Evolutionary conservation across 1,140 invertebrate species (phyloP).

Genomic region (Nebria ingens): DNA sequence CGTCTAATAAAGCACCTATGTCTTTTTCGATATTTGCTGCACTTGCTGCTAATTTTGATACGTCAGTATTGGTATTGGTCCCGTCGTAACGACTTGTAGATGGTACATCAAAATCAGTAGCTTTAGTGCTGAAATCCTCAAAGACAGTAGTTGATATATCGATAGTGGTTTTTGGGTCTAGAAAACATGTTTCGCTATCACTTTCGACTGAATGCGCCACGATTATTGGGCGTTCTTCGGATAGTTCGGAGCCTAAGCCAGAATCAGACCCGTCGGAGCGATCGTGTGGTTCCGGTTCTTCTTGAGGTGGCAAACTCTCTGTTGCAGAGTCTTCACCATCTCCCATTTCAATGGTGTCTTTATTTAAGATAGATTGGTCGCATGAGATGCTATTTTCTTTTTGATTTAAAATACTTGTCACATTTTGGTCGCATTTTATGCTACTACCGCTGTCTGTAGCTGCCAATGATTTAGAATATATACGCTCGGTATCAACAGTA

Average conservation of each 20-base stretch:
- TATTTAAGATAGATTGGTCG: background rate
- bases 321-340: conserved; percentile 33
- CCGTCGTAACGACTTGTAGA: conserved; percentile 13
- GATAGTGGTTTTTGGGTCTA: conserved; percentile 36
- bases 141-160: conserved; percentile 13
- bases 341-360: background rate
- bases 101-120: conserved; percentile 12
- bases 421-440: conserved; percentile 15
- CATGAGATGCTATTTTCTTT: no score
- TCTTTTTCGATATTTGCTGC: conserved; percentile 16
- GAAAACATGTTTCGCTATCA: conserved; percentile 42
- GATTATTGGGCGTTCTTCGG: conserved; percentile 34
- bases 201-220: conserved; percentile 36
- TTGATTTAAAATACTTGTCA: background rate
- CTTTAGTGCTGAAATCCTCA: conserved; percentile 22
- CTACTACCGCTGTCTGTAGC: conserved; percentile 23
- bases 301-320: conserved; percentile 29
- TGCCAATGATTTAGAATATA: background rate
- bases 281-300: conserved; percentile 28
- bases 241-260: conserved; percentile 44
- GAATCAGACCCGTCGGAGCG: conserved; percentile 73
- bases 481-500: background rate
- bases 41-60: conserved; percentile 18
- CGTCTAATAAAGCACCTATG: conserved; percentile 25
- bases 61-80: conserved; percentile 21